Evolutionary conservation across 1,140 invertebrate species (phyloP).

Genomic region (Parasteatoda tepidariorum): DNA sequence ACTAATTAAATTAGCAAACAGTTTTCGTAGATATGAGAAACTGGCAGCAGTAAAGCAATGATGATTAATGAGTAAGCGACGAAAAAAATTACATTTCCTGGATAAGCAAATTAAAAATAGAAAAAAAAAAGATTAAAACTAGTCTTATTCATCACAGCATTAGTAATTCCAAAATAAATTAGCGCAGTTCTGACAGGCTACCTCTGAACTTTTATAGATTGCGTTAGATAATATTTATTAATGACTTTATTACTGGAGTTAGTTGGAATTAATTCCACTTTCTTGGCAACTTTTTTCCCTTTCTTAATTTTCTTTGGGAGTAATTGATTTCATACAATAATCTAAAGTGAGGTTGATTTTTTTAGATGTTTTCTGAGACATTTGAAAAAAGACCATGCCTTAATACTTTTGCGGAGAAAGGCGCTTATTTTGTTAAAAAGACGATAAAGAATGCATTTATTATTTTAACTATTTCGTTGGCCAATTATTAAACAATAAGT

Average conservation of each 20-base stretch:
- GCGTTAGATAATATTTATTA: conserved; percentile 55
- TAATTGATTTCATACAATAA: background rate
- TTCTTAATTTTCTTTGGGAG: background rate
- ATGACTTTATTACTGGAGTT: conserved; percentile 45
- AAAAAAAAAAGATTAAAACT: conserved; percentile 7
- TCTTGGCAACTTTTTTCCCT: background rate
- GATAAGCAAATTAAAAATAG: background rate
- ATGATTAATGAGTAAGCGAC: conserved; percentile 18
- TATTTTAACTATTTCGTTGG: too few relatives aligned
- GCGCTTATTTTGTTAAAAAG: too few relatives aligned
- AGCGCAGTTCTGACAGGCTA: conserved; percentile 15
- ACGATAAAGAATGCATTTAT: too few relatives aligned
- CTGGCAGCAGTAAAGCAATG: background rate
- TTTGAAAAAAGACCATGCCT: too few relatives aligned
- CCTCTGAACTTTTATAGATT: conserved; percentile 33
- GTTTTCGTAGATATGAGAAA: background rate
- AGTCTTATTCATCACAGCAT: conserved; percentile 9
- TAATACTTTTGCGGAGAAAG: too few relatives aligned
- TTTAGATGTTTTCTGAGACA: too few relatives aligned
- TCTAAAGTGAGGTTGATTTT: too few relatives aligned
- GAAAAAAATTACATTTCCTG: conserved; percentile 1
- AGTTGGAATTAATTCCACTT: conserved; percentile 45
- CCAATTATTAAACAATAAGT: too few relatives aligned
- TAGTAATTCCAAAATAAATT: conserved; percentile 20
- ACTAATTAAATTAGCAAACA: background rate